Percentiles rank a stretch among this genome's conserved stretches.
These are phyloP conservation scores for Perca fluviatilis DNA, from an alignment of 2,113 vertebrate species.

Conservation along the genomic window DNA sequence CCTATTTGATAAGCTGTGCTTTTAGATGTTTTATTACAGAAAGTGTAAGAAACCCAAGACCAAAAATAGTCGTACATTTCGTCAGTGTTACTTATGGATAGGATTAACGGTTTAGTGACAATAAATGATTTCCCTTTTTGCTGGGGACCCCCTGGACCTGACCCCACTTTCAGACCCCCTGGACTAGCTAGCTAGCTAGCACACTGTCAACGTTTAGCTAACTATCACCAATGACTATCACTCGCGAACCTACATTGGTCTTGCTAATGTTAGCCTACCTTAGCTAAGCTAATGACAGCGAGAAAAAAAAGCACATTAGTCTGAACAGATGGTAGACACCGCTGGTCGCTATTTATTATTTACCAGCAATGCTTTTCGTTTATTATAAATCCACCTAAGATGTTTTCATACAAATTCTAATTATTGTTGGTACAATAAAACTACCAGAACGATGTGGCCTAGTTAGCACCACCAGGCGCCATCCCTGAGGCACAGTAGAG, in stretches of 20 bases:
- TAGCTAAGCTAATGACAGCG: conserved; percentile 44
- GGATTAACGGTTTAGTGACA: too few species aligned
- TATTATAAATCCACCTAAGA: background rate
- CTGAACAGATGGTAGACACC: background rate
- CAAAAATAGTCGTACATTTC: too few species aligned
- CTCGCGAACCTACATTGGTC: background rate
- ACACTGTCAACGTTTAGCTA: background rate
- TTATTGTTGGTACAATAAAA: background rate
- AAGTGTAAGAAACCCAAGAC: too few species aligned
- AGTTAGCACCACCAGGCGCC: conserved; percentile 15
- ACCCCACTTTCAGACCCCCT: too few species aligned
- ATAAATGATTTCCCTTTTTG: too few species aligned
- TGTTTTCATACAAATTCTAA: background rate
- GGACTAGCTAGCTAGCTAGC: too few species aligned
- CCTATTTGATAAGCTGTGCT: too few species aligned
- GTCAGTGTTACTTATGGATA: too few species aligned
- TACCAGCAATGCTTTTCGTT: background rate
- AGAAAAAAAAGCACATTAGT: background rate
- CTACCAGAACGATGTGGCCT: conserved; percentile 46
- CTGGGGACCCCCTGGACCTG: too few species aligned
- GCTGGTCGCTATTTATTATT: background rate
- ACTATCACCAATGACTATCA: too few species aligned
- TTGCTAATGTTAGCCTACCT: conserved; percentile 19
- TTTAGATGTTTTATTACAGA: too few species aligned
- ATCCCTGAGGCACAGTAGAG: conserved; percentile 56